Evolutionary conservation across 2,113 vertebrate genomes (phyloP).

Genomic region (Aplodontia rufa): DNA sequence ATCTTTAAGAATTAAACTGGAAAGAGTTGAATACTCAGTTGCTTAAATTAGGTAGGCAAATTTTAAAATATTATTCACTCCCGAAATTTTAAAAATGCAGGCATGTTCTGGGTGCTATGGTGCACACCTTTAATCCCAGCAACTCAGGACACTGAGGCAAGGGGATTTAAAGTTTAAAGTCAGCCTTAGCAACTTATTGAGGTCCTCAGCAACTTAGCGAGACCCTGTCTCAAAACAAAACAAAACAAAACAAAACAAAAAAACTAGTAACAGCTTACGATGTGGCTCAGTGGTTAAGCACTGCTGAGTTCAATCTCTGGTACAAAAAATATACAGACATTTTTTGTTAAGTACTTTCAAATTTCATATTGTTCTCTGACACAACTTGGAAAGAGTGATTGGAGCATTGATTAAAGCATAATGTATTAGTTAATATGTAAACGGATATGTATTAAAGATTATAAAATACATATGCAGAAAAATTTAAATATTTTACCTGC

Average conservation of each 20-base stretch:
- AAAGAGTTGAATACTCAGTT: background rate
- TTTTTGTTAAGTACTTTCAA: background rate
- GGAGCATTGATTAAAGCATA: background rate
- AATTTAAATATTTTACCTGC: background rate
- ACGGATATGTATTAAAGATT: background rate
- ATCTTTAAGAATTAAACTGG: background rate
- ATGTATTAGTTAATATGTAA: background rate
- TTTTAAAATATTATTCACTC: background rate
- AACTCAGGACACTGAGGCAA: too few relatives aligned
- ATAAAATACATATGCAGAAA: background rate
- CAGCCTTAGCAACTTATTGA: too few relatives aligned
- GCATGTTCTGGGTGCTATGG: too few relatives aligned
- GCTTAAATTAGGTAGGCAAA: background rate
- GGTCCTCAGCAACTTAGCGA: too few relatives aligned
- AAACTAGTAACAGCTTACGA: too few relatives aligned
- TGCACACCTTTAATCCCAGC: too few relatives aligned
- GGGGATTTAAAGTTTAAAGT: too few relatives aligned
- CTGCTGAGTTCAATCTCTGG: too few relatives aligned
- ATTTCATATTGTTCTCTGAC: background rate
- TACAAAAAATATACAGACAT: background rate
- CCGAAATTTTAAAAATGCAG: background rate
- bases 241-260: too few relatives aligned
- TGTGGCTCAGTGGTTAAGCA: too few relatives aligned
- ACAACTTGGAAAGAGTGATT: background rate
- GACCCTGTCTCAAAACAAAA: too few relatives aligned